phyloP scores from a whole-genome alignment of 1,140 invertebrate genomes.

The Brachionus calyciflorus region DNA sequence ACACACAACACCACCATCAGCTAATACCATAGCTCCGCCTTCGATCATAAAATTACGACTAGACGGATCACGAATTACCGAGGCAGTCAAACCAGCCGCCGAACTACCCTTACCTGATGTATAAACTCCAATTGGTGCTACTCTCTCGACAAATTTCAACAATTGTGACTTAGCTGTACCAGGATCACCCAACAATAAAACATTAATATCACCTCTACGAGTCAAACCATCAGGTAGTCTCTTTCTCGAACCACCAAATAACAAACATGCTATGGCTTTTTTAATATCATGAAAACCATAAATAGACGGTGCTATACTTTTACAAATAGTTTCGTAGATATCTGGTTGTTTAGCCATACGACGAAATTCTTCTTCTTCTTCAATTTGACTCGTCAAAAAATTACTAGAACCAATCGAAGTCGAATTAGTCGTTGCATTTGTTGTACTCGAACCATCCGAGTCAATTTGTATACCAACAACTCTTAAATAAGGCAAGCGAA shows the following conservation, averaged over 20 bases:
- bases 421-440: constrained; percentile 22
- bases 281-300: constrained; percentile 92
- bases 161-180: constrained; percentile 98
- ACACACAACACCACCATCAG: constrained; percentile 97
- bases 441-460: constrained; percentile 68
- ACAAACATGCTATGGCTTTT: constrained; percentile 88
- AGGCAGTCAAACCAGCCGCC: constrained; percentile 95
- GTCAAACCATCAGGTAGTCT: constrained; percentile 88
- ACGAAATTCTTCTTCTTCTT: constrained; percentile 88
- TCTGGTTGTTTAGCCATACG: constrained; percentile 77
- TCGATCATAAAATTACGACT: constrained; percentile 97
- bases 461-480: constrained; percentile 87
- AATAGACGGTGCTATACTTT: constrained; percentile 93
- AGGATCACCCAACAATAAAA: constrained; percentile 91
- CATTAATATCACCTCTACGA: constrained; percentile 92
- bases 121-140: constrained; percentile 91
- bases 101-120: constrained; percentile 98
- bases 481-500: constrained; percentile 85
- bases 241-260: constrained; percentile 81
- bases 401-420: constrained; percentile 63
- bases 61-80: constrained; percentile 86
- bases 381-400: constrained; percentile 52
- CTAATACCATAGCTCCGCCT: constrained; percentile 98
- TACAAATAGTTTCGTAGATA: constrained; percentile 82
- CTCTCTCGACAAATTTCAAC: constrained; percentile 93